phyloP scores from a whole-genome alignment of 2,113 vertebrate species.

The Gopherus flavomarginatus region DNA sequence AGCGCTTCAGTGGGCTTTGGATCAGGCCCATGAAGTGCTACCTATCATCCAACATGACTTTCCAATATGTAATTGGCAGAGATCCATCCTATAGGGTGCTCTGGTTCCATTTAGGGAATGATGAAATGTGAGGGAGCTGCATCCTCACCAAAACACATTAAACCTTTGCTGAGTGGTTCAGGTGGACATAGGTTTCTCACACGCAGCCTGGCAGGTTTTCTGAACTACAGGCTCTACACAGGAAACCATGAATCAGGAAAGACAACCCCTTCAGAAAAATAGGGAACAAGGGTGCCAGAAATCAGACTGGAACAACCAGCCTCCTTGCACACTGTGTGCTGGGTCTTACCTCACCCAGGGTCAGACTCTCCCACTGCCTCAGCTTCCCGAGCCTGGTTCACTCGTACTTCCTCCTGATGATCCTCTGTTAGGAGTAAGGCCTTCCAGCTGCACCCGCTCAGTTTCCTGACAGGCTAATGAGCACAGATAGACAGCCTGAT shows the following conservation, averaged over 20 bases:
- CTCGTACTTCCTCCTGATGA: too few relatives aligned
- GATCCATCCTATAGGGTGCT: neutral
- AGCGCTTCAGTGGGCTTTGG: neutral
- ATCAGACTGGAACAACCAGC: neutral
- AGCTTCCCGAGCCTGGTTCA: neutral
- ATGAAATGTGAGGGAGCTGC: neutral
- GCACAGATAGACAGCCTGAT: too few relatives aligned
- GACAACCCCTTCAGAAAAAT: neutral
- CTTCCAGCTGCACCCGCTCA: too few relatives aligned
- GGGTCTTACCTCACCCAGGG: neutral
- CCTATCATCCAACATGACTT: neutral
- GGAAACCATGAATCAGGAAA: neutral
- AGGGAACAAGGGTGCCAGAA: neutral
- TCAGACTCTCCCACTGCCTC: neutral
- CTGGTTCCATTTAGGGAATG: neutral
- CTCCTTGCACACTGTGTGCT: neutral
- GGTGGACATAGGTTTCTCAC: neutral
- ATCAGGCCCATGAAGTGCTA: neutral
- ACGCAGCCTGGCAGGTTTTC: neutral
- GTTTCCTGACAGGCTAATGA: too few relatives aligned
- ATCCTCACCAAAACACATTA: neutral
- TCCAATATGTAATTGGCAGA: neutral
- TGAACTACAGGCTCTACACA: neutral
- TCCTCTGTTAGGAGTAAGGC: too few relatives aligned
- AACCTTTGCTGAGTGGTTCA: neutral